phyloP scores from a whole-genome alignment of 1,140 invertebrate species.

The Harpegnathos saltator region DNA sequence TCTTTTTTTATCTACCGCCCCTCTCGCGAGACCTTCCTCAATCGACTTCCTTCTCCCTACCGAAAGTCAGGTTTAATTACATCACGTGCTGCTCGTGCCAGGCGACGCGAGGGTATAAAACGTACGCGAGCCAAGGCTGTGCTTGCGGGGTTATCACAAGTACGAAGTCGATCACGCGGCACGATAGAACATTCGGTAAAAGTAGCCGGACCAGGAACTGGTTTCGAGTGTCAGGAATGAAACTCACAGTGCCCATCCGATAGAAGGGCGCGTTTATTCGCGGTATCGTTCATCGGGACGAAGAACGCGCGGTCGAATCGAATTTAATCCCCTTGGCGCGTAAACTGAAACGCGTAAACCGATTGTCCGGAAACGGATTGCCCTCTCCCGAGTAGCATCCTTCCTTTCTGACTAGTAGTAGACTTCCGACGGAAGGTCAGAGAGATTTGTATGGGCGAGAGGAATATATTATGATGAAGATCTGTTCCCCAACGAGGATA shows the following conservation, averaged over 20 bases:
- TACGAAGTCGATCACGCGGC: constrained; percentile 57
- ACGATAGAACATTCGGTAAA: constrained; percentile 54
- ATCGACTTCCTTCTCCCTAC: constrained; percentile 42
- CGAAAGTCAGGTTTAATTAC: constrained; percentile 72
- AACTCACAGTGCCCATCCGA: constrained; percentile 16
- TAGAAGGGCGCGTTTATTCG: constrained; percentile 14
- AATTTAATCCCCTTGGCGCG: background rate
- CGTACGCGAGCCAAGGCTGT: constrained; percentile 57
- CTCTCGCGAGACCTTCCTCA: background rate
- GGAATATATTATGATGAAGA: background rate
- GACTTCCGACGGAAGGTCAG: constrained; percentile 2
- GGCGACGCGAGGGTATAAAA: constrained; percentile 66
- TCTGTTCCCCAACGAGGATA: background rate
- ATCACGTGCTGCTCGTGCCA: constrained; percentile 69
- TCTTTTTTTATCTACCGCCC: background rate
- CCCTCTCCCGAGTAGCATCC: background rate
- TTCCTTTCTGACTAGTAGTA: background rate
- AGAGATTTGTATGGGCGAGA: background rate
- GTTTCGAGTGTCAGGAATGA: constrained; percentile 38
- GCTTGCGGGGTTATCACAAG: constrained; percentile 60
- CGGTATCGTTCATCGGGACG: constrained; percentile 41
- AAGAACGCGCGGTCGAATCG: constrained; percentile 3
- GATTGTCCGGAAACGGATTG: constrained; percentile 9
- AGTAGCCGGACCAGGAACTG: constrained; percentile 42
- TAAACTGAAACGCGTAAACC: background rate